Evolutionary conservation across 2,113 vertebrate species (phyloP).

Genomic region (Bubo scandiacus): DNA sequence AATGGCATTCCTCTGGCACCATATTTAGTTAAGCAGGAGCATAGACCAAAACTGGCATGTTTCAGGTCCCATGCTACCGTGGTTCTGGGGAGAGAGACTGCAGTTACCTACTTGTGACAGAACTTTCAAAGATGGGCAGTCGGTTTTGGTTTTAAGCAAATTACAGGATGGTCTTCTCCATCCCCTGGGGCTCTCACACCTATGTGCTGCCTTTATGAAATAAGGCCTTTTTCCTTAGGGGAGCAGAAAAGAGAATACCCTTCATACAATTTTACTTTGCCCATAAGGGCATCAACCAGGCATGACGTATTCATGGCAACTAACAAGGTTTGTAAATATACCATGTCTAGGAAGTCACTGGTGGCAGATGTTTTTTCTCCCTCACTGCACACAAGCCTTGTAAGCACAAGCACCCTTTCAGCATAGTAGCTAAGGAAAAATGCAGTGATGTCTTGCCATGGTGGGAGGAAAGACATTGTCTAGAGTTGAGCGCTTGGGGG

Average conservation of each 20-base stretch:
- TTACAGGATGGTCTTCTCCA: not conserved
- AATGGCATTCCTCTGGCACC: not conserved
- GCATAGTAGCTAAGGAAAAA: not conserved
- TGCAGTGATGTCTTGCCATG: not conserved
- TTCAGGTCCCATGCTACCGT: not conserved
- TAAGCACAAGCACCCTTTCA: constrained; percentile 38
- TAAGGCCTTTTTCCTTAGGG: not conserved
- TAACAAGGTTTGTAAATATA: constrained; percentile 71
- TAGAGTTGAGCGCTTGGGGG: not conserved
- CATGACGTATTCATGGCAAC: constrained; percentile 58
- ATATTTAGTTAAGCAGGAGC: not conserved
- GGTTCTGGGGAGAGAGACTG: not conserved
- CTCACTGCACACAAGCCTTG: constrained; percentile 59
- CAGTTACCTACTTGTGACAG: not conserved
- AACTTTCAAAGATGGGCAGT: not conserved
- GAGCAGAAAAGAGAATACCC: not conserved
- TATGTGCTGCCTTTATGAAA: not conserved
- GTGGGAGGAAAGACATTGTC: not conserved
- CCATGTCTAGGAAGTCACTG: constrained; percentile 57
- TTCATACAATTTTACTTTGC: constrained; percentile 27
- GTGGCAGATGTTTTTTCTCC: constrained; percentile 68
- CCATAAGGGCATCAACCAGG: constrained; percentile 53
- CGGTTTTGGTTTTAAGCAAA: not conserved
- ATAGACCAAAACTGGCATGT: not conserved
- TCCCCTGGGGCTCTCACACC: not conserved